Evolutionary conservation across 1,140 invertebrate species (phyloP), one percentile per base, ranked within the genome.

Genomic region (Calosoma granatense): DNA sequence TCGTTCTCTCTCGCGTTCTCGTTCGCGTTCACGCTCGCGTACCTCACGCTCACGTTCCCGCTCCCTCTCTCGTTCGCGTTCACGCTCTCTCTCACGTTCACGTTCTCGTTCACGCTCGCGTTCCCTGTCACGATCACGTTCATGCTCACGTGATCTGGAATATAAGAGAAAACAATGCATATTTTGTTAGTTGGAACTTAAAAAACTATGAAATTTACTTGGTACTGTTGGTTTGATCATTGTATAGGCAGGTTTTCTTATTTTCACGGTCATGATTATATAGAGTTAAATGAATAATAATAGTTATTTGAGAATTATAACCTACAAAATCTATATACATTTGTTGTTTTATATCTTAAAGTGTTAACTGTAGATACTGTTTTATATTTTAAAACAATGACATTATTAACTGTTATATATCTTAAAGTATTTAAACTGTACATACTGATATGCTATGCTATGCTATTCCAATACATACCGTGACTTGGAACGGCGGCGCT

Each of bases 401-500:
- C n/a, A n/a, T n/a, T n/a, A n/a, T n/a, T n/a, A n/a, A n/a, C n/a
- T n/a, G n/a, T n/a, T n/a, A n/a, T n/a, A n/a, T n/a, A n/a, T n/a
- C n/a, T n/a, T n/a, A n/a, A n/a, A n/a, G n/a, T n/a, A n/a, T n/a
- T n/a, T n/a, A n/a, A n/a, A n/a, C n/a, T n/a, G n/a, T n/a, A n/a
- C n/a, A n/a, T n/a, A n/a, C n/a, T n/a, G n/a, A n/a, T n/a, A n/a
- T n/a, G n/a, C n/a, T 36, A 36, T n/a, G 26, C 26, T 36, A 36
- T 36, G n/a, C n/a, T 36, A 36, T 36, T 36, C n/a, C n/a, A 36
- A n/a, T 51, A 53, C 36, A 63, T 60, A 79, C 75, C 77, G 74
- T 1, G 78, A 79, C 60, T 75, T 72, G 12, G 76, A 77, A 23
- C 74, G 69, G 22, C 75, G 67, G 60, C 62, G 61, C 22, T 64